phyloP scores from a whole-genome alignment of 2,888 invertebrate species.

The Xestia xanthographa region DNA sequence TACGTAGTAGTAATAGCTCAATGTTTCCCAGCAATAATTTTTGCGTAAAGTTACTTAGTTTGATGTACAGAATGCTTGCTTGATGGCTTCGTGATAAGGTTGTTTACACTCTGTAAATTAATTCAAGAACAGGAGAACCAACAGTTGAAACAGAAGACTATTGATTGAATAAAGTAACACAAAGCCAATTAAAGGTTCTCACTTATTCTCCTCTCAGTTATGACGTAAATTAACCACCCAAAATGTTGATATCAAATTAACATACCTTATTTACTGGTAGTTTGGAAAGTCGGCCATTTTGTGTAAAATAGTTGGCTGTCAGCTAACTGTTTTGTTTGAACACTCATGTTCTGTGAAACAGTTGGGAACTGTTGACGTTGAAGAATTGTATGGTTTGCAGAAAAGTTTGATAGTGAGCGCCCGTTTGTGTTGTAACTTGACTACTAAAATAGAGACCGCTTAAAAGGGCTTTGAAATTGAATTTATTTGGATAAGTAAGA shows the following conservation, averaged over 20 bases:
- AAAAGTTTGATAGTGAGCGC: conserved; percentile 29
- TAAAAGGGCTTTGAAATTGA: neutral
- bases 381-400: conserved; percentile 28
- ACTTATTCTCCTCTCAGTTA: neutral
- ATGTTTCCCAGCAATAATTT: too few relatives aligned
- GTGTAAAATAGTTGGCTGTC: conserved; percentile 20
- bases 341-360: conserved; percentile 15
- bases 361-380: conserved; percentile 36
- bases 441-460: neutral
- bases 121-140: neutral
- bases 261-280: neutral
- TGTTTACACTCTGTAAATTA: too few relatives aligned
- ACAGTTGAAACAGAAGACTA: neutral
- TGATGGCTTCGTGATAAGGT: too few relatives aligned
- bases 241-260: neutral
- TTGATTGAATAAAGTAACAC: neutral
- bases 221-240: neutral
- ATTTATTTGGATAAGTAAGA: neutral
- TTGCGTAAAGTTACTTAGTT: too few relatives aligned
- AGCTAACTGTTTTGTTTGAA: conserved; percentile 21
- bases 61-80: too few relatives aligned
- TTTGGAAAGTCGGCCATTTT: conserved; percentile 14
- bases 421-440: conserved; percentile 13
- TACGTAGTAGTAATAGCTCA: too few relatives aligned
- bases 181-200: neutral